Conservation (phyloP, 2,113 vertebrate genomes). For the Ranitomeya variabilis region DNA sequence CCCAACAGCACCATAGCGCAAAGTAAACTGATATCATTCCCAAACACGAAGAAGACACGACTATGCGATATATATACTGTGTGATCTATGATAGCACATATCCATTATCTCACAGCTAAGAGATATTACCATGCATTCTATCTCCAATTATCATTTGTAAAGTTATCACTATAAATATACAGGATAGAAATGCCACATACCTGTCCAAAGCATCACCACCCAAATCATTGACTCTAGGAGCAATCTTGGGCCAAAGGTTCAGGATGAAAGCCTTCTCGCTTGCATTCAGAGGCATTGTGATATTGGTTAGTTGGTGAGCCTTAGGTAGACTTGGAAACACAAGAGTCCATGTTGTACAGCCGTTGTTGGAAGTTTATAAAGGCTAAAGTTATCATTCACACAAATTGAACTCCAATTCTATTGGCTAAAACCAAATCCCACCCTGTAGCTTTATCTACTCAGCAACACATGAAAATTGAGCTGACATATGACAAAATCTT, state of each 20-base stretch:
- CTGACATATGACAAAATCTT: not conserved
- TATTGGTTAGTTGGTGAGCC: not conserved
- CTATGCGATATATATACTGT: not conserved
- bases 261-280: conserved; percentile 60
- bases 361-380: conserved; percentile 63
- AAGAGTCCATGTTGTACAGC: conserved; percentile 22
- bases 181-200: conserved; percentile 57
- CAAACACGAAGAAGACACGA: not conserved
- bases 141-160: not conserved
- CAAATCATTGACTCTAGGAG: conserved; percentile 47
- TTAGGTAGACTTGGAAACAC: not conserved
- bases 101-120: not conserved
- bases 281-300: conserved; percentile 70
- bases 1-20: no score
- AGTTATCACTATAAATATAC: not conserved
- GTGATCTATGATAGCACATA: not conserved
- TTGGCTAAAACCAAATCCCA: not conserved
- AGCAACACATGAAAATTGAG: not conserved
- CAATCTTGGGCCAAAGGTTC: conserved; percentile 66
- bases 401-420: not conserved
- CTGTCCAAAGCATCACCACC: conserved; percentile 72
- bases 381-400: conserved; percentile 3
- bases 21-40: no score
- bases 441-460: conserved; percentile 6
- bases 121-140: not conserved